Conservation (phyloP, 2,797 vertebrate species). For the Myotis myotis region DNA sequence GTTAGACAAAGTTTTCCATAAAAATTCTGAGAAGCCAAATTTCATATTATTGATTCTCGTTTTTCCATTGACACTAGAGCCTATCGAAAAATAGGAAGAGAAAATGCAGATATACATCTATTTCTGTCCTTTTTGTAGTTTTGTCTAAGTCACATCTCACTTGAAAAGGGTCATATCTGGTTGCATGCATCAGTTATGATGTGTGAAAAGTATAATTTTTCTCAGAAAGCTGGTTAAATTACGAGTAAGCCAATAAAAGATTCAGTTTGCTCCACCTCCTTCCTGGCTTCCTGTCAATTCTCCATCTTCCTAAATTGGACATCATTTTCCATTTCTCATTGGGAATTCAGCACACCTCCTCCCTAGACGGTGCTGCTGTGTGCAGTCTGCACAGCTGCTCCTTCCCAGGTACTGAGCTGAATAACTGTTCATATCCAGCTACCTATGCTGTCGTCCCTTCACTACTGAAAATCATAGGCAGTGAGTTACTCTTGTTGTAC, state of each 20-base stretch:
- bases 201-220: constrained; percentile 50
- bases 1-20: constrained; percentile 11
- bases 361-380: no score
- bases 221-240: constrained; percentile 86
- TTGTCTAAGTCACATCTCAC: constrained; percentile 29
- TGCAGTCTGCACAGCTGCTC: background rate
- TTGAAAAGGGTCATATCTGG: constrained; percentile 51
- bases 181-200: constrained; percentile 80
- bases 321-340: background rate
- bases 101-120: constrained; percentile 84
- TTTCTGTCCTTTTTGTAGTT: constrained; percentile 63
- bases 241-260: background rate
- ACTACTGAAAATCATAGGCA: background rate
- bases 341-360: background rate
- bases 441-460: background rate
- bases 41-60: background rate
- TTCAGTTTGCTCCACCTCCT: background rate
- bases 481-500: background rate
- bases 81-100: constrained; percentile 63
- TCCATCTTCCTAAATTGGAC: background rate
- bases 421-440: background rate
- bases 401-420: background rate
- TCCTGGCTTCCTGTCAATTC: background rate
- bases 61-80: background rate
- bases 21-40: background rate